These are phyloP conservation scores for Pogonomyrmex californicus DNA, from an alignment of 1,140 invertebrate genomes.

Conservation along the genomic window DNA sequence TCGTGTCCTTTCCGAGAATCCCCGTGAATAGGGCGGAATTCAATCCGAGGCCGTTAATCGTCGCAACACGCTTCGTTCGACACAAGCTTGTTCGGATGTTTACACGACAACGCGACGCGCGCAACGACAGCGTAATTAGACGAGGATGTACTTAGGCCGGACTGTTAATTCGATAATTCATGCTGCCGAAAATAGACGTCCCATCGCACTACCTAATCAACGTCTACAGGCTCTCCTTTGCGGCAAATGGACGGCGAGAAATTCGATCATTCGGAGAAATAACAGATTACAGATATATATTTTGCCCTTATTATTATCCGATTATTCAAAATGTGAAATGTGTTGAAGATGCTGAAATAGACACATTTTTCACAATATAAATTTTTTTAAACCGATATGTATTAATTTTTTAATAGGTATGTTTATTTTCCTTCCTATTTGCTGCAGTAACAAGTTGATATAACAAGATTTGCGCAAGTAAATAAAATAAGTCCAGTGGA, in stretches of 20 bases:
- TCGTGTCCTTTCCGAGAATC: background rate
- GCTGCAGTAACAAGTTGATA: background rate
- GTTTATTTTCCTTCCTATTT: background rate
- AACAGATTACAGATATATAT: background rate
- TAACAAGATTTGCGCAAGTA: background rate
- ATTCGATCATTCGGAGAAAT: background rate
- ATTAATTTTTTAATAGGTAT: background rate
- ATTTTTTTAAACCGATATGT: background rate
- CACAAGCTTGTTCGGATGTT: conserved; percentile 47
- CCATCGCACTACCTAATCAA: conserved; percentile 17
- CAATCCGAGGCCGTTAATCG: conserved; percentile 58
- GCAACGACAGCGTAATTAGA: conserved; percentile 58
- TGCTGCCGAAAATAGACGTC: conserved; percentile 25
- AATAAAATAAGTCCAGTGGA: background rate
- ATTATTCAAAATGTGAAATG: background rate
- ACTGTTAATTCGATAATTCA: conserved; percentile 47
- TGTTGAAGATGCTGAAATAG: background rate
- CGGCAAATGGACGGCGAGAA: background rate
- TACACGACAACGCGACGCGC: conserved; percentile 53
- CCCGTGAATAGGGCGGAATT: conserved; percentile 45
- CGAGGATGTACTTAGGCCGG: conserved; percentile 43
- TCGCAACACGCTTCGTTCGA: conserved; percentile 61
- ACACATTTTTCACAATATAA: background rate
- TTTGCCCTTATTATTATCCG: background rate
- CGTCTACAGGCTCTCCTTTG: background rate